Percentiles rank a stretch among this genome's conserved stretches.
Evolutionary conservation across 1,140 invertebrate species (phyloP).

Genomic region (Pogonomyrmex californicus): DNA sequence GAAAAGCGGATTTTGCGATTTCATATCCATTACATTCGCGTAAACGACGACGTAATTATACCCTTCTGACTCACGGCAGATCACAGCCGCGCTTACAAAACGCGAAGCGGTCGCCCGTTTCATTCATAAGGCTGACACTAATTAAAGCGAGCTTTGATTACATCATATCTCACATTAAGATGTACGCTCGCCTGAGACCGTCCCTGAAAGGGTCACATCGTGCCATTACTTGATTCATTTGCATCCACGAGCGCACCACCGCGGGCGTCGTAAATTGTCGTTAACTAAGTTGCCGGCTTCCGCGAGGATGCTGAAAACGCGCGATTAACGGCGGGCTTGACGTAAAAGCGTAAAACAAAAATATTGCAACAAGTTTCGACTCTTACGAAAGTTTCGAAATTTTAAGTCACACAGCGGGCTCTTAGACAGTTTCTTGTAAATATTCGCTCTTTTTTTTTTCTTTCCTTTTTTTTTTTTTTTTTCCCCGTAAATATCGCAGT

Average conservation of each 20-base stretch:
- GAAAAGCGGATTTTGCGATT: not conserved
- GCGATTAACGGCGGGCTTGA: not conserved
- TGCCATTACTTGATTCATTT: conserved; percentile 37
- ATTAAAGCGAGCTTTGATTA: conserved; percentile 43
- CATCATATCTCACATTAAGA: conserved; percentile 1
- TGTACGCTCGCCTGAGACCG: not conserved
- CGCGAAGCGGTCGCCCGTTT: not conserved
- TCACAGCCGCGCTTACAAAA: not conserved
- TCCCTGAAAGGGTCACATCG: not conserved
- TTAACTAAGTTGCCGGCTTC: not conserved
- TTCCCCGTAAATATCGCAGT: not conserved
- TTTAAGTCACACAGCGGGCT: not conserved
- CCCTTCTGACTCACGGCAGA: not conserved
- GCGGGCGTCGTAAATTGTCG: conserved; percentile 16
- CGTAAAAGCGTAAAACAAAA: too few relatives aligned
- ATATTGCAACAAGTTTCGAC: not conserved
- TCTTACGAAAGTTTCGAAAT: not conserved
- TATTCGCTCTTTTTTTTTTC: too few relatives aligned
- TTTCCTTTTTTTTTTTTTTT: too few relatives aligned
- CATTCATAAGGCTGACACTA: conserved; percentile 44
- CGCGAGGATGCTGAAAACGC: not conserved
- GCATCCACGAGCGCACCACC: not conserved
- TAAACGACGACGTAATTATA: conserved; percentile 22
- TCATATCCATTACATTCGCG: not conserved
- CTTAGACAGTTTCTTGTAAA: not conserved